These are phyloP conservation scores for Scytalopus superciliaris DNA, from an alignment of 2,113 vertebrate species.

Conservation along the genomic window DNA sequence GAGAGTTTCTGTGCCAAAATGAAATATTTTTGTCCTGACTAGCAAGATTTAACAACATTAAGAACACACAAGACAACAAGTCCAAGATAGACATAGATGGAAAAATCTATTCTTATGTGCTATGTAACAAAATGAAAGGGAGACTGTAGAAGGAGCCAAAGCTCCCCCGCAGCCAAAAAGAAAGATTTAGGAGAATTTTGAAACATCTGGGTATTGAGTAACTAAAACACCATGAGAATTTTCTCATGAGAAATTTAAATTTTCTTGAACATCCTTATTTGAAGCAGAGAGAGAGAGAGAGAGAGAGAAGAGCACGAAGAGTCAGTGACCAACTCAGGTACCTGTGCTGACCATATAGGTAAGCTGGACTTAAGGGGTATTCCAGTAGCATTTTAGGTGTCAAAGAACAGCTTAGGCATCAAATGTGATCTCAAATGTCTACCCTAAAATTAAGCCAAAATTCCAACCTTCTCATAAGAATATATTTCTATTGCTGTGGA, in stretches of 20 bases:
- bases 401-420: neutral
- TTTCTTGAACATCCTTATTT: neutral
- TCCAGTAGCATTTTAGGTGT: neutral
- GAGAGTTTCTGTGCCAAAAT: neutral
- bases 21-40: neutral
- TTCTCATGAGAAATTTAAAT: neutral
- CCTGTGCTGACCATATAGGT: neutral
- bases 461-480: neutral
- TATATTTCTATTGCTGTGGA: neutral
- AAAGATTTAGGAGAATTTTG: neutral
- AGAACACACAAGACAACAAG: neutral
- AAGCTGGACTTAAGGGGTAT: neutral
- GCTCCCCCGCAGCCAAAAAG: neutral
- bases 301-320: neutral
- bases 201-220: neutral
- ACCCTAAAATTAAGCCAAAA: neutral
- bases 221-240: neutral
- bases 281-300: neutral
- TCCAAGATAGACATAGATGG: rapidly evolving
- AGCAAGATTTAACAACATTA: neutral
- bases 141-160: neutral
- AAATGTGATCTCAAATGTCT: neutral
- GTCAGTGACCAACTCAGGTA: neutral
- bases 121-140: neutral
- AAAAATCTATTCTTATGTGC: neutral